Conservation (phyloP, 2,888 invertebrate genomes). For the Busseola fusca region DNA sequence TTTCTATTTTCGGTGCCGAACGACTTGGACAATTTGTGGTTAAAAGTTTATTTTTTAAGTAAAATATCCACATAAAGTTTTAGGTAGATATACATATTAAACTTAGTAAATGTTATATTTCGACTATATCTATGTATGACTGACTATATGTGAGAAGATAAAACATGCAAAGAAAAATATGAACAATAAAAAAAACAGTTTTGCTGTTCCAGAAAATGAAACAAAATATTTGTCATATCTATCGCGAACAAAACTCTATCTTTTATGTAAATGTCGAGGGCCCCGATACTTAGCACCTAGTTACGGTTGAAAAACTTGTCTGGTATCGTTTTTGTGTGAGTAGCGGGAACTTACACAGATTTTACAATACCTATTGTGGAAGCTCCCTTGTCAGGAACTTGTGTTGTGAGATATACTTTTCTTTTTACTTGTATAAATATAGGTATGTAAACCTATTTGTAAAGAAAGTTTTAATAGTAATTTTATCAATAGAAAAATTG, state of each 20-base stretch:
- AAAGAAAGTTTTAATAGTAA: neutral
- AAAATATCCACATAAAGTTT: slow-evolving; percentile 3
- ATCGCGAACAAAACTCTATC: neutral
- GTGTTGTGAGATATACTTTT: slow-evolving; percentile 23
- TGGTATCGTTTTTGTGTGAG: slow-evolving; percentile 48
- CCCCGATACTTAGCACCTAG: slow-evolving; percentile 35
- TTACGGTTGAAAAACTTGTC: slow-evolving; percentile 39
- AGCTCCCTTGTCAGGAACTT: slow-evolving; percentile 41
- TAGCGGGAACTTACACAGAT: slow-evolving; percentile 43
- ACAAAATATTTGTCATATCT: neutral
- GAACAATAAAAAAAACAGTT: neutral
- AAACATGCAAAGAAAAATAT: neutral
- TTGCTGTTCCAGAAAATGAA: neutral
- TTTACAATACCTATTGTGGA: slow-evolving; percentile 50
- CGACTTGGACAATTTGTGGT: slow-evolving; percentile 22
- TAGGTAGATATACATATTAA: neutral
- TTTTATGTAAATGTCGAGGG: slow-evolving; percentile 15
- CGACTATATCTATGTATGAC: no score
- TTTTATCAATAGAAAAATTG: neutral
- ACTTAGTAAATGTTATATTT: neutral
- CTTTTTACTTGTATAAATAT: slow-evolving; percentile 11
- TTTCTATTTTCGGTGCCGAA: slow-evolving; percentile 40
- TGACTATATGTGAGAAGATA: no score
- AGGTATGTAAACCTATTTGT: neutral
- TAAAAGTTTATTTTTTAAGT: slow-evolving; percentile 6